These are phyloP conservation scores for Phortica magna DNA, from an alignment of 2,888 invertebrate genomes.

Conservation along the genomic window DNA sequence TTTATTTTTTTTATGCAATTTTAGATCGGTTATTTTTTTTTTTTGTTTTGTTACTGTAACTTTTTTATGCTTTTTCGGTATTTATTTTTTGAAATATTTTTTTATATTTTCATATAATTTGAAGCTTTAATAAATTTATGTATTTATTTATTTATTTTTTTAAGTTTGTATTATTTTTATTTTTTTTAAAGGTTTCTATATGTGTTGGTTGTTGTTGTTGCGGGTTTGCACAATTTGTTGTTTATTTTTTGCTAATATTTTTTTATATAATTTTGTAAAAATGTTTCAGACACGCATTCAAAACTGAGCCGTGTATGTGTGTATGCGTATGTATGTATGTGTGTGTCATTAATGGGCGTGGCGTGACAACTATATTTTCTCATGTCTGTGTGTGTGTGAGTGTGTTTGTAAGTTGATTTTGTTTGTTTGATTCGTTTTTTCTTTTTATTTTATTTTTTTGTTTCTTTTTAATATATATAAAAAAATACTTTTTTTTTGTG, in stretches of 20 bases:
- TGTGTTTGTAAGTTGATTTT: neutral
- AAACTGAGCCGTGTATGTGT: neutral
- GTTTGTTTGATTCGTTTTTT: neutral
- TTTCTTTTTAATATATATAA: neutral
- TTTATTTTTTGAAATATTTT: neutral
- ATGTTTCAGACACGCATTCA: neutral
- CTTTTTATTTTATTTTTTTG: neutral
- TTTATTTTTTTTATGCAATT: constrained; percentile 48
- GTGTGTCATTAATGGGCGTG: neutral
- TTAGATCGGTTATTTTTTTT: constrained; percentile 40
- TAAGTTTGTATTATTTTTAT: neutral
- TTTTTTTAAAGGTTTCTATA: neutral
- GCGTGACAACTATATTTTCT: neutral
- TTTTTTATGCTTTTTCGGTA: neutral
- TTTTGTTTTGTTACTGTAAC: constrained; percentile 39
- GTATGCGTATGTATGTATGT: neutral
- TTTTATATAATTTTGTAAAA: constrained; percentile 16
- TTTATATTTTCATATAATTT: neutral
- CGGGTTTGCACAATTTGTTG: constrained; percentile 1
- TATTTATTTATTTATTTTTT: neutral
- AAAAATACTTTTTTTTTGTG: neutral
- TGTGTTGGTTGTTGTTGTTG: neutral
- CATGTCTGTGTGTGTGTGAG: neutral
- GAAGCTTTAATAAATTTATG: neutral
- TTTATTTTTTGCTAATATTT: constrained; percentile 32